phyloP scores from a whole-genome alignment of 2,888 invertebrate species.

The Drosophila atripex region DNA sequence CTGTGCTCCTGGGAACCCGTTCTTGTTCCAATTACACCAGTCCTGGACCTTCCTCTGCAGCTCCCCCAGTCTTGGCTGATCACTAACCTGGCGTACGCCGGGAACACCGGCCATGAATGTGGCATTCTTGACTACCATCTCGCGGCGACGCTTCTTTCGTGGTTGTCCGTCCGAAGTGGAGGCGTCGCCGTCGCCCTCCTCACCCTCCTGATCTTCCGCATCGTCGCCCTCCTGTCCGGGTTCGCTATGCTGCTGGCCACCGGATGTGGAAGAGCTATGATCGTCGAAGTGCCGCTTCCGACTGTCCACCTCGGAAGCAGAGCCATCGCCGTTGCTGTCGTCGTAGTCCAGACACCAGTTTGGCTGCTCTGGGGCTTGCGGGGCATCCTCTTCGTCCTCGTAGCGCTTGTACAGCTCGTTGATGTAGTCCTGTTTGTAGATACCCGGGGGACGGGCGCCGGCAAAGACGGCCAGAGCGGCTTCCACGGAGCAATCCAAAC shows the following conservation, averaged over 20 bases:
- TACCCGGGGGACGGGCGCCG: conserved; percentile 92
- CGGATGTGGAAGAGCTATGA: conserved; percentile 61
- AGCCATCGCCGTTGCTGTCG: conserved; percentile 84
- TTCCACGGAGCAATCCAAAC: conserved; percentile 92
- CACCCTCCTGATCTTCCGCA: conserved; percentile 44
- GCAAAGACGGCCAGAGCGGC: conserved; percentile 92
- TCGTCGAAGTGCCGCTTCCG: conserved; percentile 70
- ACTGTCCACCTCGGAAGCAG: conserved; percentile 21
- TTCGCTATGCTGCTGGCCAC: conserved; percentile 56
- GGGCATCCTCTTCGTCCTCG: conserved; percentile 89
- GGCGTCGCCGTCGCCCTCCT: conserved; percentile 52
- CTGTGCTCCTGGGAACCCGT: conserved; percentile 97
- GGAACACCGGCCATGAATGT: conserved; percentile 94
- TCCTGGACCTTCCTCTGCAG: conserved; percentile 90
- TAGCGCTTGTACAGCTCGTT: conserved; percentile 92
- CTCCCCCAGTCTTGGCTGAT: conserved; percentile 86
- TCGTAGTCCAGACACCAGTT: conserved; percentile 92
- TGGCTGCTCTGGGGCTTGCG: conserved; percentile 91
- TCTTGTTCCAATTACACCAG: conserved; percentile 91
- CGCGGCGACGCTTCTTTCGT: conserved; percentile 84
- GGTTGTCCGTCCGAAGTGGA: conserved; percentile 55
- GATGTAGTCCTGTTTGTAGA: conserved; percentile 98
- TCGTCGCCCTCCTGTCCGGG: conserved; percentile 38
- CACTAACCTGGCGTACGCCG: conserved; percentile 89
- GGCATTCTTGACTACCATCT: conserved; percentile 86